Evolutionary conservation across 2,113 vertebrate species (phyloP).

Genomic region (Sigmodon hispidus): DNA sequence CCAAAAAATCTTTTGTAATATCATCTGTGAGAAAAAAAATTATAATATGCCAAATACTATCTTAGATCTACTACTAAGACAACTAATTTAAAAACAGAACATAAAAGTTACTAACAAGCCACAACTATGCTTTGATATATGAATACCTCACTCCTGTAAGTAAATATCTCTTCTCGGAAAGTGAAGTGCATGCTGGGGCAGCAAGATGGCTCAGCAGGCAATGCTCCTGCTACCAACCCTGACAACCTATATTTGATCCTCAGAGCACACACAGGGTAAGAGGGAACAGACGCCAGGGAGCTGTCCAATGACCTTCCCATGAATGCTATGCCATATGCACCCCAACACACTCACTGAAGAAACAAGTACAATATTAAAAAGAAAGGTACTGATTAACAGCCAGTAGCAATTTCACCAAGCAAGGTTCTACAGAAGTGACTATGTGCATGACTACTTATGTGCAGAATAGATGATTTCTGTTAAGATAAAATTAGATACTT

Average conservation of each 20-base stretch:
- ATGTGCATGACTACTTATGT: background rate
- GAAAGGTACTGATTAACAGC: background rate
- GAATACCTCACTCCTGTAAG: background rate
- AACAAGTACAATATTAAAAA: background rate
- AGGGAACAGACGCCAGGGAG: background rate
- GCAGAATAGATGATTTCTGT: background rate
- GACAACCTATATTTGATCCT: background rate
- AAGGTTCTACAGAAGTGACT: background rate
- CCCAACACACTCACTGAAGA: background rate
- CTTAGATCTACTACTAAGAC: background rate
- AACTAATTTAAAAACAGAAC: conserved; percentile 26
- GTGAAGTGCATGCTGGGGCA: background rate
- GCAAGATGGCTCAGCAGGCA: background rate
- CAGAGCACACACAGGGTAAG: background rate
- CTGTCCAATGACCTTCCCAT: background rate
- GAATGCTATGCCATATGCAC: background rate
- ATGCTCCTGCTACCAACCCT: background rate
- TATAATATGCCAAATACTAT: background rate
- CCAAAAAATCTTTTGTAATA: background rate
- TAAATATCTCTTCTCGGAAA: background rate
- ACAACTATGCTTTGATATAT: background rate
- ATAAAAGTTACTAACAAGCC: conserved; percentile 25
- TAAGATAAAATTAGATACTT: background rate
- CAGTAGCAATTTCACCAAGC: background rate
- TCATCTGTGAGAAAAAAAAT: background rate